A percentile compares a stretch with the other conserved stretches of the same genome.
Conservation (phyloP, 2,888 invertebrate genomes). For the Agrochola litura region DNA sequence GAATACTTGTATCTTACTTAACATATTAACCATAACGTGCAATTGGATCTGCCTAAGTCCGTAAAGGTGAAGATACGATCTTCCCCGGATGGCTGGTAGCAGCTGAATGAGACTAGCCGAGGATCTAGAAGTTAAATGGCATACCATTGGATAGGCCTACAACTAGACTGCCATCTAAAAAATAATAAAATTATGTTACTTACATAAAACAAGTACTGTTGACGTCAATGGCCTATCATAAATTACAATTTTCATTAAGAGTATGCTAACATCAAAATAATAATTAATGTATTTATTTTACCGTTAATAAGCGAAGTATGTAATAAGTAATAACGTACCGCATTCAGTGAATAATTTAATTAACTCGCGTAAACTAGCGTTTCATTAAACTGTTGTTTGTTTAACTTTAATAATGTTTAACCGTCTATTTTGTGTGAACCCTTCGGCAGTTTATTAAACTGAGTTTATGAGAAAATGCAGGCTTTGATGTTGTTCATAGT, state of each 20-base stretch:
- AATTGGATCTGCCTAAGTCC: too few species aligned
- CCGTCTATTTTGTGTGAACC: conserved; percentile 33
- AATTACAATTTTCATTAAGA: conserved; percentile 26
- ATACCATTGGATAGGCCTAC: too few species aligned
- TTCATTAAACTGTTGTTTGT: conserved; percentile 46
- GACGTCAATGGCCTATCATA: neutral
- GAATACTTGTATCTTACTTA: too few species aligned
- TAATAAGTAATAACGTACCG: conserved; percentile 42
- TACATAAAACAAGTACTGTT: too few species aligned
- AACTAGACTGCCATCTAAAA: too few species aligned
- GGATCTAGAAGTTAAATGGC: too few species aligned
- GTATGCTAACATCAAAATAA: conserved; percentile 40
- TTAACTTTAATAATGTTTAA: conserved; percentile 46
- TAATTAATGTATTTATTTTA: conserved; percentile 55
- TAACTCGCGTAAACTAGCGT: conserved; percentile 42
- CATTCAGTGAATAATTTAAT: conserved; percentile 63
- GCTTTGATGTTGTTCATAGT: conserved; percentile 31
- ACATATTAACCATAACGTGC: too few species aligned
- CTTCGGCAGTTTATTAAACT: conserved; percentile 42
- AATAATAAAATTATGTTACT: too few species aligned
- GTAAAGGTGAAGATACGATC: too few species aligned
- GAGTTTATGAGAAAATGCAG: conserved; percentile 20
- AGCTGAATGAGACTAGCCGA: too few species aligned
- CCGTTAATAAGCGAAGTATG: conserved; percentile 39
- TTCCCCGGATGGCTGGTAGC: too few species aligned